Evolutionary conservation across 2,113 vertebrate genomes (phyloP).

Genomic region (Rissa tridactyla): DNA sequence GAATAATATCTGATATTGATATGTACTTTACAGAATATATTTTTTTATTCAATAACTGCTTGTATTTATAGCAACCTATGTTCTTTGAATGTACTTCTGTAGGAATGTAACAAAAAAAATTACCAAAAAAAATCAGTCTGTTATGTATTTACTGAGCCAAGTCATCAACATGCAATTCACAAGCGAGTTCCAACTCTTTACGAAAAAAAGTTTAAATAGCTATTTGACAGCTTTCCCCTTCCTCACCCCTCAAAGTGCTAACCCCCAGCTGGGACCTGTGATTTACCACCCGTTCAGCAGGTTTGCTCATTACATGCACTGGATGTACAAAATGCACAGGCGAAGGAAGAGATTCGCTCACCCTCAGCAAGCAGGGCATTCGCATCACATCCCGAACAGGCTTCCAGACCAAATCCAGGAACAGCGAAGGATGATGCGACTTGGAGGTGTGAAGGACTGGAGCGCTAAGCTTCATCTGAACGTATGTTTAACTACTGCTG

Average conservation of each 20-base stretch:
- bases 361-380: neutral
- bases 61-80: slow-evolving; percentile 29
- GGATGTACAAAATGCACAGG: neutral
- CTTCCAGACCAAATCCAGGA: neutral
- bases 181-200: neutral
- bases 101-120: neutral
- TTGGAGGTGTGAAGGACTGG: neutral
- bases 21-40: neutral
- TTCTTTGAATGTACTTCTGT: neutral
- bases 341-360: neutral
- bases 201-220: neutral
- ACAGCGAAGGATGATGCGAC: neutral
- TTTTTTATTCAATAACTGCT: neutral
- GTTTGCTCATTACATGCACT: neutral
- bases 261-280: neutral
- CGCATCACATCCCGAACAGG: neutral
- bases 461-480: neutral
- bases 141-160: neutral
- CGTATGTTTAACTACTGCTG: neutral
- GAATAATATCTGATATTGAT: neutral
- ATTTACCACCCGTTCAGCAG: neutral
- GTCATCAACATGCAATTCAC: neutral
- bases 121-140: neutral
- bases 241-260: neutral
- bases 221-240: slow-evolving; percentile 2